Conservation (phyloP, 2,888 invertebrate species). For the Sinhomidia bicolor region DNA sequence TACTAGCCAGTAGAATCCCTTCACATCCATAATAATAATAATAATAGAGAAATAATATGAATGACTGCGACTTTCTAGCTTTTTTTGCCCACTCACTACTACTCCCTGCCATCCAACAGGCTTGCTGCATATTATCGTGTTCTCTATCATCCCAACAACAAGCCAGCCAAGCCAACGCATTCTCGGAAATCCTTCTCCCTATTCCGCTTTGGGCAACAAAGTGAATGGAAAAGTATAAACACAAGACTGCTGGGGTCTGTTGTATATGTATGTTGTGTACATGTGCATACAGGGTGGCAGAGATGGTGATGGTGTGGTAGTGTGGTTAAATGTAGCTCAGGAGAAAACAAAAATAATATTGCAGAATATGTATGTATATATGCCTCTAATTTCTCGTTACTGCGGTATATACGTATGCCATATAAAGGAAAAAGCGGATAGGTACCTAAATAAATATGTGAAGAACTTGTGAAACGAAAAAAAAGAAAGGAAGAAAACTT, state of each 20-base stretch:
- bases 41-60: neutral
- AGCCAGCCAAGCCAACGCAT: neutral
- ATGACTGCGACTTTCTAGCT: no score
- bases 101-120: no score
- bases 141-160: no score
- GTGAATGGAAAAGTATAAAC: conserved; percentile 29
- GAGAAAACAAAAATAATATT: neutral
- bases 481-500: no score
- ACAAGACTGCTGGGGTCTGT: neutral
- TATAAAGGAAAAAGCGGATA: no score
- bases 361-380: neutral
- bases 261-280: no score
- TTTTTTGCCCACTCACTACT: no score
- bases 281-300: neutral
- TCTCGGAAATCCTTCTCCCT: neutral
- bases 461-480: neutral
- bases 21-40: neutral
- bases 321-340: neutral
- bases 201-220: conserved; percentile 4
- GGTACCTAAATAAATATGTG: neutral
- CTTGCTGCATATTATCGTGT: no score
- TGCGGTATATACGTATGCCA: no score
- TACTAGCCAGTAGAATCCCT: no score
- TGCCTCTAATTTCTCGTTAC: no score
- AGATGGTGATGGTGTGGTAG: neutral